These are phyloP conservation scores for Apodemus sylvaticus DNA, from an alignment of 2,113 vertebrate species.

Conservation along the genomic window DNA sequence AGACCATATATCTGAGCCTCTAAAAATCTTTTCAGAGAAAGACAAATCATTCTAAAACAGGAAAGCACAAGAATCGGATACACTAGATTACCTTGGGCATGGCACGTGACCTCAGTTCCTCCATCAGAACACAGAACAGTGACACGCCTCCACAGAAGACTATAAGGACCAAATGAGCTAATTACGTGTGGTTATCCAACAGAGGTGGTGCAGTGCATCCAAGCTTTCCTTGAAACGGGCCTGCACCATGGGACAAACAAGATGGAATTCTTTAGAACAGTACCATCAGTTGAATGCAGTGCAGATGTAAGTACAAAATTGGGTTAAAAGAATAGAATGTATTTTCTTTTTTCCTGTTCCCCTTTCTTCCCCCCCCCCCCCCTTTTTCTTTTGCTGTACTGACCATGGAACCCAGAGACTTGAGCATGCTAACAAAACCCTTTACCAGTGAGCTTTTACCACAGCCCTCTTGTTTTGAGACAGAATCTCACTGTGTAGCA, in stretches of 20 bases:
- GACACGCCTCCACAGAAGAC: neutral
- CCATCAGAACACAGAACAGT: neutral
- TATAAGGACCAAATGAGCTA: neutral
- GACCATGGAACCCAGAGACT: neutral
- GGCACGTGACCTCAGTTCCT: neutral
- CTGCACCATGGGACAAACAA: neutral
- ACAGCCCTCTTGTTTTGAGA: neutral
- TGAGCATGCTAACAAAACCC: neutral
- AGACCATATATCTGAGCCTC: neutral
- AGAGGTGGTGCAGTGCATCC: neutral
- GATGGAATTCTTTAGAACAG: neutral
- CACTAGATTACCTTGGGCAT: neutral
- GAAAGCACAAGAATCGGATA: neutral
- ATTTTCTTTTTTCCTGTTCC: too few species aligned
- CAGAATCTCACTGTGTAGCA: neutral
- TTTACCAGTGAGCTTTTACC: neutral
- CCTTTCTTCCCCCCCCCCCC: accelerated
- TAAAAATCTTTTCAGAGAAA: neutral
- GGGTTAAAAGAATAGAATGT: neutral
- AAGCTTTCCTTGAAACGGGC: neutral
- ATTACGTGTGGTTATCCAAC: neutral
- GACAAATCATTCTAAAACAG: slow-evolving; percentile 27
- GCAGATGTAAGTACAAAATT: neutral
- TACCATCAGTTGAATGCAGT: neutral
- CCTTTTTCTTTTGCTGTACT: neutral